Percentiles rank a stretch among this genome's conserved stretches.
phyloP scores from a whole-genome alignment of 1,140 invertebrate species.

The Lepidurus couesii region DNA sequence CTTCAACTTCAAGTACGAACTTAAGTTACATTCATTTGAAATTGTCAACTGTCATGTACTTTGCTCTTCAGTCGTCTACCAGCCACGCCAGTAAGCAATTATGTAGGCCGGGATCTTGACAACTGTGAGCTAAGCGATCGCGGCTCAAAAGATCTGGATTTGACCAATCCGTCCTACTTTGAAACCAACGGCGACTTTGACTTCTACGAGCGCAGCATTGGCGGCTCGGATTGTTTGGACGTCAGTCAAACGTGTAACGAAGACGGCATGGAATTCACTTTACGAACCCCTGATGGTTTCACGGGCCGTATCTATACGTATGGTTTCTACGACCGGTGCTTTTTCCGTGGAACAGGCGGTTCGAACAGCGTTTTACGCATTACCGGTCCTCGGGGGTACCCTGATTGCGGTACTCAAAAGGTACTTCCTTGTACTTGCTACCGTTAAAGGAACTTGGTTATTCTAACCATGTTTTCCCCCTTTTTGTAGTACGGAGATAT shows the following conservation, averaged over 20 bases:
- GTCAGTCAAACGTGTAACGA: conserved; percentile 85
- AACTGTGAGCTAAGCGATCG: conserved; percentile 85
- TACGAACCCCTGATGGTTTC: conserved; percentile 79
- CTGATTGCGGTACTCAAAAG: conserved; percentile 80
- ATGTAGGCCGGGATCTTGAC: conserved; percentile 60
- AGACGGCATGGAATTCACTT: conserved; percentile 87
- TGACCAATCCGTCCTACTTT: conserved; percentile 75
- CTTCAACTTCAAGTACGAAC: conserved; percentile 68
- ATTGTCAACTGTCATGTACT: conserved; percentile 38
- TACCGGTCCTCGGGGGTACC: conserved; percentile 79
- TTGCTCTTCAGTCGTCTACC: conserved; percentile 32
- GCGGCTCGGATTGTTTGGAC: conserved; percentile 70
- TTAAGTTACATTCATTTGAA: neutral
- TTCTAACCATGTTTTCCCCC: neutral
- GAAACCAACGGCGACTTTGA: conserved; percentile 76
- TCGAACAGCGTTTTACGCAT: conserved; percentile 74
- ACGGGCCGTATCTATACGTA: conserved; percentile 84
- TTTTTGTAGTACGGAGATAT: conserved; percentile 73
- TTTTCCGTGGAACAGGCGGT: conserved; percentile 81
- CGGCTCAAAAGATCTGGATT: conserved; percentile 73
- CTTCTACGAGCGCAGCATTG: conserved; percentile 70
- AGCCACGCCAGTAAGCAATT: conserved; percentile 12
- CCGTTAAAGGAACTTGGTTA: neutral
- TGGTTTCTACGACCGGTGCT: conserved; percentile 83
- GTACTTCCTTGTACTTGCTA: conserved; percentile 45